phyloP scores from a whole-genome alignment of 2,888 invertebrate species.

The Zaprionus lineosus region DNA sequence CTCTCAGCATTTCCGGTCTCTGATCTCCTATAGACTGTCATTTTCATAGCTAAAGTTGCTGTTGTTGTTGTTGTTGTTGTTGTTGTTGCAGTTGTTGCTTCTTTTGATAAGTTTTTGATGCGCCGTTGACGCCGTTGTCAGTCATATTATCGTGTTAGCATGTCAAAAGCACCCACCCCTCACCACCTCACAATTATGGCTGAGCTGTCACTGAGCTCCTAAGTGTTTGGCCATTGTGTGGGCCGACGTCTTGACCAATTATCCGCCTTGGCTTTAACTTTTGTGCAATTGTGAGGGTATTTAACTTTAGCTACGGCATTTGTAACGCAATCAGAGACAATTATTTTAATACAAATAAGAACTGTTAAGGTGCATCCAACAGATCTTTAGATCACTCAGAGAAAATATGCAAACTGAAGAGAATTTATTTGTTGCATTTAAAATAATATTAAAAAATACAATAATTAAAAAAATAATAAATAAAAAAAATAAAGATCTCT shows the following conservation, averaged over 20 bases:
- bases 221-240: conserved; percentile 50
- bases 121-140: conserved; percentile 69
- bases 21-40: no score
- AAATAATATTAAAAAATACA: no score
- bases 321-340: no score
- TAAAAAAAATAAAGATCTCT: no score
- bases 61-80: conserved; percentile 21
- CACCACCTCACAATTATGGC: conserved; percentile 53
- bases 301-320: no score
- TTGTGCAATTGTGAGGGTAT: no score
- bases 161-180: conserved; percentile 68
- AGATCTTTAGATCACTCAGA: no score
- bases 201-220: not conserved
- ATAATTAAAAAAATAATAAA: no score
- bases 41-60: conserved; percentile 18
- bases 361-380: no score
- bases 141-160: conserved; percentile 76
- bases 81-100: conserved; percentile 20
- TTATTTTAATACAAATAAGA: no score
- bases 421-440: no score
- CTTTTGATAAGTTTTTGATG: conserved; percentile 61
- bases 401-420: no score
- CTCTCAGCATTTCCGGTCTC: not conserved
- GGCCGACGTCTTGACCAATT: conserved; percentile 44
- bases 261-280: conserved; percentile 21